Evolutionary conservation across 1,140 invertebrate genomes (phyloP).

Genomic region (Leptinotarsa defecta): DNA sequence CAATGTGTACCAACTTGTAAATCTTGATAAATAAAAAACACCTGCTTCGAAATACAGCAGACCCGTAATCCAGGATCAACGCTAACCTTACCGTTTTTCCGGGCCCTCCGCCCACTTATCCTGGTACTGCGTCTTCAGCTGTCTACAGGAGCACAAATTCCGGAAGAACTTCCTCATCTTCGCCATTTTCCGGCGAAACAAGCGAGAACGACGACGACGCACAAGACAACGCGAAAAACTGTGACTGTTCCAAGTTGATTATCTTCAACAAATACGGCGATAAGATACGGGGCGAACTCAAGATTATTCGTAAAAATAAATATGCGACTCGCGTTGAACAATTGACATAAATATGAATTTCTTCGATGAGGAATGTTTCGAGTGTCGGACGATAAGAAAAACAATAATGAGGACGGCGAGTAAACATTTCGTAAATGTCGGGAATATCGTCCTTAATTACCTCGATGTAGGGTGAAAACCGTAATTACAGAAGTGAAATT

Average conservation of each 20-base stretch:
- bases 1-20: neutral
- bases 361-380: too few species aligned
- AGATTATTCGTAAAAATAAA: constrained; percentile 7
- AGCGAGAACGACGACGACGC: neutral
- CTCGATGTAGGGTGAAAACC: too few species aligned
- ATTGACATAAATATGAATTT: too few species aligned
- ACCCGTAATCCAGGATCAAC: neutral
- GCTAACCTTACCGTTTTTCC: neutral
- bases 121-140: constrained; percentile 18
- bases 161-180: constrained; percentile 31
- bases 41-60: neutral
- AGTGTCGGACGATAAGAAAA: too few species aligned
- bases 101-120: neutral
- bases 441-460: too few species aligned
- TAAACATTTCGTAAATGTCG: too few species aligned
- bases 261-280: neutral
- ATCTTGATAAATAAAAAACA: constrained; percentile 1
- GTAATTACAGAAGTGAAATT: too few species aligned
- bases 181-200: constrained; percentile 24
- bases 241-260: neutral
- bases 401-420: too few species aligned
- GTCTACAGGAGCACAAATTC: constrained; percentile 29
- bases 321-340: neutral
- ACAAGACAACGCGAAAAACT: neutral
- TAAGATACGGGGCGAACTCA: neutral